phyloP scores from a whole-genome alignment of 1,140 invertebrate species.

The Sitophilus oryzae region DNA sequence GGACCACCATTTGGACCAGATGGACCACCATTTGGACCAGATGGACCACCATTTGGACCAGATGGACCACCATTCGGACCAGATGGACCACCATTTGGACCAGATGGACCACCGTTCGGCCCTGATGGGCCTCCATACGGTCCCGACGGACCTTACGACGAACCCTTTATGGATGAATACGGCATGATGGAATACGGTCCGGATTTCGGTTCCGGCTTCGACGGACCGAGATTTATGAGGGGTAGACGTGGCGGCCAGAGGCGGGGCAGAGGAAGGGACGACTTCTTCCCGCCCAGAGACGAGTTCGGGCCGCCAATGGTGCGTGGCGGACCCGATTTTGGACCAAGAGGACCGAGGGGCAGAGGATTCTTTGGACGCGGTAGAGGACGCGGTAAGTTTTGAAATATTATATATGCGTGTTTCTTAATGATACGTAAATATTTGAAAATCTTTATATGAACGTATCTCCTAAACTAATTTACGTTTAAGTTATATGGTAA shows the following conservation, averaged over 20 bases:
- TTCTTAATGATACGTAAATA: neutral
- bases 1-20: neutral
- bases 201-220: neutral
- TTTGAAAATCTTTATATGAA: too few relatives aligned
- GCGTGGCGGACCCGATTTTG: constrained; percentile 6
- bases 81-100: neutral
- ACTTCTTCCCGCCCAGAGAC: constrained; percentile 20
- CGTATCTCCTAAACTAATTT: too few relatives aligned
- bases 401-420: neutral
- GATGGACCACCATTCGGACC: neutral
- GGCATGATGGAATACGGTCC: constrained; percentile 1
- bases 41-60: neutral
- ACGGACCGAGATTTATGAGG: constrained; percentile 8
- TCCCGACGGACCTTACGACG: constrained; percentile 7
- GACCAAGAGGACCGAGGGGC: constrained; percentile 32
- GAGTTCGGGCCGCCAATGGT: constrained; percentile 11
- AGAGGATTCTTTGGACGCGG: constrained; percentile 45
- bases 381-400: constrained; percentile 15
- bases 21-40: neutral
- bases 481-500: too few relatives aligned
- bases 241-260: constrained; percentile 14
- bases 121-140: constrained; percentile 6
- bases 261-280: constrained; percentile 18
- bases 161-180: constrained; percentile 3
- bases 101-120: constrained; percentile 5